Base-by-base conservation (phyloP, 2,888 invertebrate species). In the Ormia ochracea region DNA sequence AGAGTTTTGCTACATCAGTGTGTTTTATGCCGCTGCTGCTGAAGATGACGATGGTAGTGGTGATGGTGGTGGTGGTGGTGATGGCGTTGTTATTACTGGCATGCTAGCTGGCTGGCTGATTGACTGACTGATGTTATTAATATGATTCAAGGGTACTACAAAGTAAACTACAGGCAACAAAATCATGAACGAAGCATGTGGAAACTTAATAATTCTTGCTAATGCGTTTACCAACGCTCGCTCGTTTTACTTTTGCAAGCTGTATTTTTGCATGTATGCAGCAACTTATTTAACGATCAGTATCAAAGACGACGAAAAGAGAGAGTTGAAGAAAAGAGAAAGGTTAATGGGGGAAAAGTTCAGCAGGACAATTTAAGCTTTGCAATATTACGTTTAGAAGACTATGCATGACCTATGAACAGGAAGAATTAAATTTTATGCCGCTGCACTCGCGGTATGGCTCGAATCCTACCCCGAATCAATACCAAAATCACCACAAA, bases 61-160 rank as follows among this genome's bases (percentile, higher is more conserved):
- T n/a, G n/a, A n/a, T n/a, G n/a, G n/a, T n/a, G n/a, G n/a, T n/a
- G n/a, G n/a, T n/a, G n/a, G n/a, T n/a, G n/a, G n/a, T n/a, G n/a
- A 12, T 58, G 17, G 12, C 12, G 41, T 1, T 50, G 9, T 28
- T 43, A 5, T 10, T 48, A 21, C 41, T 70, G 63, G 4, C 38
- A 14, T 4, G 36, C 36, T 72, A 65, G 21, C 31, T 19, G 9
- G 19, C 17, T 63, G 69, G 5, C 33, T 54, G 23, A 12, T 38
- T 66, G 52, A 17, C 61, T 19, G 54, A 54, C 65, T 48, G 56
- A 61, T 63, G 74, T 74, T 79, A 58, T 74, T 79, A 79, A 70
- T 59, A 45, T 28, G 48, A 58, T 69, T 79, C 69, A 75, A 75
- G 79, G 52, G 52, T 75, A 65, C 52, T 45, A 31, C 45, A 9